Evolutionary conservation across 1,140 invertebrate genomes (phyloP).

Genomic region (Apis mellifera): DNA sequence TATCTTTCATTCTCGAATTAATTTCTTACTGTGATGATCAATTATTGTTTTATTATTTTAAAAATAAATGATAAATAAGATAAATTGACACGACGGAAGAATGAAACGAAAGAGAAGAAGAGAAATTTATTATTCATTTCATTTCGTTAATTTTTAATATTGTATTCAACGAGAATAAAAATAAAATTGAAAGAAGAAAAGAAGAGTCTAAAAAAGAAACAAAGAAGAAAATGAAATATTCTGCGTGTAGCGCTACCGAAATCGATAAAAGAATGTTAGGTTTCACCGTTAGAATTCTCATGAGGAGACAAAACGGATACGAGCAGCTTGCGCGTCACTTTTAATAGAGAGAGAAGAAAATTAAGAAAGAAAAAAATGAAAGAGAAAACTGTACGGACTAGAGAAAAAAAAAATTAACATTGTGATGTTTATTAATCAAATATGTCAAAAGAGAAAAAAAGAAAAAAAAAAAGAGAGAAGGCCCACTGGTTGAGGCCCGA

Average conservation of each 20-base stretch:
- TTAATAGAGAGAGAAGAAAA: constrained; percentile 61
- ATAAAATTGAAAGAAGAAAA: not conserved
- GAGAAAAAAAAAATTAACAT: constrained; percentile 73
- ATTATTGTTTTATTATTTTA: not conserved
- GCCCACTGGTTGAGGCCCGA: constrained; percentile 78
- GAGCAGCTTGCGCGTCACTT: constrained; percentile 64
- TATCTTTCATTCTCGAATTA: not conserved
- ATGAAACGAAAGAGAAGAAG: too few species aligned
- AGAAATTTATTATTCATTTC: not conserved
- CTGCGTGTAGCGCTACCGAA: not conserved
- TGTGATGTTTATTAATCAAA: constrained; percentile 77
- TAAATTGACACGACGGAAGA: not conserved
- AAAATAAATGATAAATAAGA: too few species aligned
- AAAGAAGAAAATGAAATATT: not conserved
- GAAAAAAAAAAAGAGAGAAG: constrained; percentile 63
- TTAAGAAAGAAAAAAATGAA: constrained; percentile 37
- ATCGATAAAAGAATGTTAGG: not conserved
- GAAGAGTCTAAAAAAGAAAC: not conserved
- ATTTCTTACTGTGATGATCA: not conserved
- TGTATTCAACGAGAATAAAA: not conserved
- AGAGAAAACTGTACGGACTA: constrained; percentile 64
- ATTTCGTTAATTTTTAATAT: not conserved
- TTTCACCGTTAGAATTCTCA: not conserved
- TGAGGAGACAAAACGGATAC: not conserved
- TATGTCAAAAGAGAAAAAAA: constrained; percentile 72